A percentile compares a stretch with the other conserved stretches of the same genome.
Evolutionary conservation across 2,888 invertebrate species (phyloP).

Genomic region (Sicus ferrugineus): DNA sequence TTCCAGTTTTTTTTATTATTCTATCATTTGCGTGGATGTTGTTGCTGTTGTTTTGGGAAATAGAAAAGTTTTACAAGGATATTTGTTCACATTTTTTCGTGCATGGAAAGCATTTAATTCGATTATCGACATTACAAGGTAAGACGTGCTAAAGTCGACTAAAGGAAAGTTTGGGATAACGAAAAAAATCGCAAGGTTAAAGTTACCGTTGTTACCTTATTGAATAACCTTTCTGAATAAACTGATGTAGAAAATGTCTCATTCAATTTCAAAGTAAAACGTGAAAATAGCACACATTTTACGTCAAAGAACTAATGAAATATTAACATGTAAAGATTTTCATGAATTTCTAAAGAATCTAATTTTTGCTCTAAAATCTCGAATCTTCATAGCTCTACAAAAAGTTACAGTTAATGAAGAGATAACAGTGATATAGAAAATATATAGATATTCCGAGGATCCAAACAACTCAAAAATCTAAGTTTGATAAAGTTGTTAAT

Average conservation of each 20-base stretch:
- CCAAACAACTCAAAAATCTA: neutral
- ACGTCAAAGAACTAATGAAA: too few relatives aligned
- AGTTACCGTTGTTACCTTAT: neutral
- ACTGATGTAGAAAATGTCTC: too few relatives aligned
- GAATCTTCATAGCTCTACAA: too few relatives aligned
- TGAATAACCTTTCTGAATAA: neutral
- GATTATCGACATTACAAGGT: conserved; percentile 13
- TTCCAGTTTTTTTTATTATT: conserved; percentile 6
- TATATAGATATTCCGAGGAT: neutral
- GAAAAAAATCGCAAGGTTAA: neutral
- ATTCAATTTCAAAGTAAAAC: too few relatives aligned
- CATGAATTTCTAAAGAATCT: too few relatives aligned
- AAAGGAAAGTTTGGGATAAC: too few relatives aligned
- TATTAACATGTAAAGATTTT: too few relatives aligned
- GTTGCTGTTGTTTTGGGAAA: neutral
- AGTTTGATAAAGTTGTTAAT: too few relatives aligned
- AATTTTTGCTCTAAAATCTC: too few relatives aligned
- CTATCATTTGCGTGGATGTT: neutral
- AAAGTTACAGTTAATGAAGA: too few relatives aligned
- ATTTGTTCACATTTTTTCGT: conserved; percentile 22
- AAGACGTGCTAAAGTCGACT: neutral
- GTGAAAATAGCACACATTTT: too few relatives aligned
- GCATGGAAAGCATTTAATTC: conserved; percentile 20
- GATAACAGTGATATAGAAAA: conserved; percentile 4
- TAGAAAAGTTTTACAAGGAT: conserved; percentile 24